Conservation (phyloP, 2,797 vertebrate genomes). For the Channa striata region DNA sequence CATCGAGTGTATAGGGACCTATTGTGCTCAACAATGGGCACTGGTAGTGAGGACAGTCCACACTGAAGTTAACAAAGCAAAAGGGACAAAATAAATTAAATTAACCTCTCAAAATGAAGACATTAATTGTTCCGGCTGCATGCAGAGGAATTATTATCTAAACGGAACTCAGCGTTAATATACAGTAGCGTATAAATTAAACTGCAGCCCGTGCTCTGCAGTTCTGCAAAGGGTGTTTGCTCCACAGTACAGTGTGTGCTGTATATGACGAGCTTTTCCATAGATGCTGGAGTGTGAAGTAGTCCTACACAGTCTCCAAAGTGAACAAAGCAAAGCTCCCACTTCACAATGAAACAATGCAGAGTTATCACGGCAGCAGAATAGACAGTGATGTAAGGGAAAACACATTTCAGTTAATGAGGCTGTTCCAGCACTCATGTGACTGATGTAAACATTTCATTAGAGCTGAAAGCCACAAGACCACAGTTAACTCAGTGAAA, state of each 20-base stretch:
- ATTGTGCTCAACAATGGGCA: constrained; percentile 9
- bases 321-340: constrained; percentile 32
- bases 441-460: constrained; percentile 36
- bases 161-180: background rate
- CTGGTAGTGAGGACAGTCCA: constrained; percentile 16
- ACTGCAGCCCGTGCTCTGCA: background rate
- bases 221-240: background rate
- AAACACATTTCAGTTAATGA: constrained; percentile 15
- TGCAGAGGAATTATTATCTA: background rate
- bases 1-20: constrained; percentile 1
- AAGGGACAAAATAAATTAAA: background rate
- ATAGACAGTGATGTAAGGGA: constrained; percentile 12
- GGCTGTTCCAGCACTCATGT: constrained; percentile 20
- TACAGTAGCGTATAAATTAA: background rate
- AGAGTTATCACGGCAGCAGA: constrained; percentile 10
- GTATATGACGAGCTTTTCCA: constrained; percentile 8
- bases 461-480: constrained; percentile 7
- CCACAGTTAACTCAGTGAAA: background rate
- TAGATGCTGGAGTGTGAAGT: constrained; percentile 21
- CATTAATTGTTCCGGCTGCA: background rate
- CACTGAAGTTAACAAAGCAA: constrained; percentile 18
- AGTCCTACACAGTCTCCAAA: background rate
- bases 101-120: constrained; percentile 35
- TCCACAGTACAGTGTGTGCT: constrained; percentile 8
- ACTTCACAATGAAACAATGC: constrained; percentile 18